phyloP scores from a whole-genome alignment of 2,888 invertebrate genomes.

The Pristionchus mayeri region DNA sequence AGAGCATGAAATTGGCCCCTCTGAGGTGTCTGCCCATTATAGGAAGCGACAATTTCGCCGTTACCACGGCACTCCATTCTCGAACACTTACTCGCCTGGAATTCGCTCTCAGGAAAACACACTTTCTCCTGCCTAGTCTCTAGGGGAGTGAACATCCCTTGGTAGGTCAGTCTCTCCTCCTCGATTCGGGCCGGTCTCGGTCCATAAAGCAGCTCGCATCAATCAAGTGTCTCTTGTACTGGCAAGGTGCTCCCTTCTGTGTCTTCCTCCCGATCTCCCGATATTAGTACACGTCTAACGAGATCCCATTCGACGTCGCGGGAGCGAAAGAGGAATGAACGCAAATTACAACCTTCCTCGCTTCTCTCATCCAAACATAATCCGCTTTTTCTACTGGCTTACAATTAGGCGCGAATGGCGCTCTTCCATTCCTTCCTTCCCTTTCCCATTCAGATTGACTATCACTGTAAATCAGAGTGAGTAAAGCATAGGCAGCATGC shows the following conservation, averaged over 20 bases:
- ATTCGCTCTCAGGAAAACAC: not conserved
- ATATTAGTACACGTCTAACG: conserved; percentile 37
- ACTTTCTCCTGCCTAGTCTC: not conserved
- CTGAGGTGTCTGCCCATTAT: not conserved
- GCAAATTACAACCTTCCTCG: conserved; percentile 23
- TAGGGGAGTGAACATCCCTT: no score
- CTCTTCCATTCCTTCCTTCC: not conserved
- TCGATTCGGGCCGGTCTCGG: not conserved
- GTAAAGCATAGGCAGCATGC: conserved; percentile 17
- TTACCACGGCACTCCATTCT: not conserved
- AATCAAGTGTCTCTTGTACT: conserved; percentile 36
- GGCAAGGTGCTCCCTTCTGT: conserved; percentile 1
- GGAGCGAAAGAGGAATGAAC: not conserved
- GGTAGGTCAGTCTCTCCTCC: not conserved
- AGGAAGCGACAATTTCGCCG: not conserved
- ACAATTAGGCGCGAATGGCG: not conserved
- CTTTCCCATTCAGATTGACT: not conserved
- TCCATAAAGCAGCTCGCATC: conserved; percentile 27
- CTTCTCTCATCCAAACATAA: conserved; percentile 28
- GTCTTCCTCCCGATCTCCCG: conserved; percentile 18
- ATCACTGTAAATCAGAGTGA: conserved; percentile 5
- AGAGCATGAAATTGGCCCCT: not conserved
- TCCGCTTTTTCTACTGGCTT: conserved; percentile 16
- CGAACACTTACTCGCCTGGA: not conserved
- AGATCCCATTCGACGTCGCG: conserved; percentile 10